Base-by-base conservation (phyloP, 2,113 vertebrate genomes). In the Stegastes partitus region DNA sequence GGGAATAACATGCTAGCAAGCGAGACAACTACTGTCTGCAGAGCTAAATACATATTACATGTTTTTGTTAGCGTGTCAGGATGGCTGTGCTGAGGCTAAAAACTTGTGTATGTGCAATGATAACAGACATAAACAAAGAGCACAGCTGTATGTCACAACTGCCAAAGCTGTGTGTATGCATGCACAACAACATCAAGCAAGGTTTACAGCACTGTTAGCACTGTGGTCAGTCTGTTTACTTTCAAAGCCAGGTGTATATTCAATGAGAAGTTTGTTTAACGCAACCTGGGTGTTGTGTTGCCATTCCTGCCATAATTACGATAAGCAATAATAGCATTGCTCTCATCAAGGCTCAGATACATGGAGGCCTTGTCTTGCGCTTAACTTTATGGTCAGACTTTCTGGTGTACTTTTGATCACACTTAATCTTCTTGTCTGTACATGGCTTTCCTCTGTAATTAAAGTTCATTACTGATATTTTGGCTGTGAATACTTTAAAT, bases 1-100 rank as follows among this genome's bases (percentile, higher is more conserved):
- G 89, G 89, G 87, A 90, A 89, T 81, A 85, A 80, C 77, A 67
- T 45, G 57, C 56, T 16, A 68, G 78, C 57, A 49, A 73, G 54
- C 69, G 53, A 86, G 81, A 82, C 63, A 79, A 34, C 83, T 57
- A 82, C 65, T 56, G 74, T 78, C 80, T 87, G 79, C 65, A 69
- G 57, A 85, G 72, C 37, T 76, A 72, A 82, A 83, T 83, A 74
- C 76, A 78, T 55, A 80, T 84, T 74, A 87, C 69, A 80, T 50
- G 10, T 68, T 74, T 75, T 57, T 78, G 71, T 66, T 66, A 51
- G 68, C 56, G 64, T 64, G 75, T 68, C 62, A 28, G 58, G 53
- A 54, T 18, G 78, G 61, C 63, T 66, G 68, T 12, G 55, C 65
- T 53, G 28, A 79, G 61, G 66, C 71, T 77, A 25, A 71, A 67